Conservation (phyloP, 92 coral and sea anemone species). For the Heteractis magnifica region DNA sequence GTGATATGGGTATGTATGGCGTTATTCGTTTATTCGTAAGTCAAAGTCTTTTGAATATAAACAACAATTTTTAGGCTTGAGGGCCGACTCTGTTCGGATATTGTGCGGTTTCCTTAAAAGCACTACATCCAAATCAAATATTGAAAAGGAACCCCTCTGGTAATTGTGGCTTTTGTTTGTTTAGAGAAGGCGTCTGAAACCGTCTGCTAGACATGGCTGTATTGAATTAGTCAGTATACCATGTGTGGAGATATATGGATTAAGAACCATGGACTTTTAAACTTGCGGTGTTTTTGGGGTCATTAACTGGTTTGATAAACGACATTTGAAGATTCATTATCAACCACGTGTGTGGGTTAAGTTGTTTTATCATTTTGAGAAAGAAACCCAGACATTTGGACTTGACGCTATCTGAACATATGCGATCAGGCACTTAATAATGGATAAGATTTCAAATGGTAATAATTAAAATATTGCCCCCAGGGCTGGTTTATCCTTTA, state of each 20-base stretch:
- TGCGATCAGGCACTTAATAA: not conserved
- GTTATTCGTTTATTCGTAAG: not conserved
- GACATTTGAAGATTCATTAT: constrained; percentile 33
- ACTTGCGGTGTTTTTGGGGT: constrained; percentile 17
- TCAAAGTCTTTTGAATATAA: not conserved
- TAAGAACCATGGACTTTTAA: constrained; percentile 3
- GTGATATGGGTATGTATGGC: not conserved
- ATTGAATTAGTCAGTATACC: not conserved
- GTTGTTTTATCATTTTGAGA: constrained; percentile 1
- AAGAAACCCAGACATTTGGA: constrained; percentile 1
- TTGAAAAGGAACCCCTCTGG: constrained; percentile 5
- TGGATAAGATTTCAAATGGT: not conserved
- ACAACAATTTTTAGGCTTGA: constrained; percentile 2
- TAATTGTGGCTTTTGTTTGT: constrained; percentile 18
- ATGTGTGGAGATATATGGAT: not conserved
- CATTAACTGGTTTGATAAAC: not conserved
- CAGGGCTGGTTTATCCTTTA: not conserved
- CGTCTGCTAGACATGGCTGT: not conserved
- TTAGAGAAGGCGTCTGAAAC: constrained; percentile 7
- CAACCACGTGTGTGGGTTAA: constrained; percentile 13
- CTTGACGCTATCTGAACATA: constrained; percentile 1
- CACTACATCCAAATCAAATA: constrained; percentile 4
- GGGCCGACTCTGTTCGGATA: constrained; percentile 18
- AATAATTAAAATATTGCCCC: not conserved
- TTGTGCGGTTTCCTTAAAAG: constrained; percentile 29